Evolutionary conservation across 37 sponge, comb jelly and placozoan species (phyloP).

Genomic region (Cliona cf. orientalis): DNA sequence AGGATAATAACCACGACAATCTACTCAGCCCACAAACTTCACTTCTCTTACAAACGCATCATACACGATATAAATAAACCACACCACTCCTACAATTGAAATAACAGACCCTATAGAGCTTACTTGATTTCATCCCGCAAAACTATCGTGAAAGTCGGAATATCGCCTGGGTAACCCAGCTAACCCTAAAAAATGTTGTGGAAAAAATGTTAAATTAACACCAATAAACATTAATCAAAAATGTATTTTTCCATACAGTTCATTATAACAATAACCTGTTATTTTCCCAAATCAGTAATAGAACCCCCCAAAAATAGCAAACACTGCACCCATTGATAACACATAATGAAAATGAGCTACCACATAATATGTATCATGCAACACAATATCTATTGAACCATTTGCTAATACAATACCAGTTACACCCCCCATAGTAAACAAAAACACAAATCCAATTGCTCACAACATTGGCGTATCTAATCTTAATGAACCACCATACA

Average conservation of each 20-base stretch:
- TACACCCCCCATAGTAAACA: constrained; percentile 90
- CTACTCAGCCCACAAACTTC: constrained; percentile 74
- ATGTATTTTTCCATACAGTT: constrained; percentile 82
- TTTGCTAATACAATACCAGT: constrained; percentile 87
- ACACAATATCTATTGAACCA: constrained; percentile 80
- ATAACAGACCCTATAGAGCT: constrained; percentile 86
- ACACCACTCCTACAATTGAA: constrained; percentile 70
- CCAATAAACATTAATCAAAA: constrained; percentile 94
- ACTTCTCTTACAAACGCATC: constrained; percentile 57
- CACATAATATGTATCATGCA: constrained; percentile 95
- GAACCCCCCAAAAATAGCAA: constrained; percentile 89
- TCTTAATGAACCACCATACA: constrained; percentile 69
- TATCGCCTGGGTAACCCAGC: constrained; percentile 87
- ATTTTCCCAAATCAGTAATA: constrained; percentile 89
- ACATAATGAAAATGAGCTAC: constrained; percentile 97
- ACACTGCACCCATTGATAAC: constrained; percentile 92
- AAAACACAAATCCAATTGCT: constrained; percentile 90
- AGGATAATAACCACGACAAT: constrained; percentile 41
- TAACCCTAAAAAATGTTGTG: constrained; percentile 92
- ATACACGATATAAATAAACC: constrained; percentile 67
- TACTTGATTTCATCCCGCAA: constrained; percentile 82
- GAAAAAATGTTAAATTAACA: constrained; percentile 93
- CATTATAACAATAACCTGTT: constrained; percentile 82
- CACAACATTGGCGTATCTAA: constrained; percentile 89
- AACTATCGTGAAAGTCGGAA: constrained; percentile 87